A percentile compares a stretch with the other conserved stretches of the same genome.
Conservation (phyloP, 2,113 vertebrate species). For the Turnix velox region DNA sequence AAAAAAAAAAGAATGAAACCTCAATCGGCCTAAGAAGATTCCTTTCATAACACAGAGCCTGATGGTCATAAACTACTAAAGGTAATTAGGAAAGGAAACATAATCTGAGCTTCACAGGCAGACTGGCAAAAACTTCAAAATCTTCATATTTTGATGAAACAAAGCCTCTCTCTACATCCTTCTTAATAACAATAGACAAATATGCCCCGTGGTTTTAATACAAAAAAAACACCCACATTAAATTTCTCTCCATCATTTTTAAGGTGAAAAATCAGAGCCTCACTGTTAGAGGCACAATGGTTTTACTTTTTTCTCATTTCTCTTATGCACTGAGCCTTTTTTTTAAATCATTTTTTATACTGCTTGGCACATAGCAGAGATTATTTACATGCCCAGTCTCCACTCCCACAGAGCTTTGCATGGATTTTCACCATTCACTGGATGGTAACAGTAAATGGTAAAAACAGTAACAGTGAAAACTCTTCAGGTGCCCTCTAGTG, state of each 20-base stretch:
- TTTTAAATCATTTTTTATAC: neutral
- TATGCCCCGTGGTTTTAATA: neutral
- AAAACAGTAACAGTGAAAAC: no score
- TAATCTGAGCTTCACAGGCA: neutral
- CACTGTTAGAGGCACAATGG: neutral
- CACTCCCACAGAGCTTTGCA: neutral
- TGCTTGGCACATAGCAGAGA: neutral
- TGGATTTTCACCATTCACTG: neutral
- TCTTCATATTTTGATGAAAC: neutral
- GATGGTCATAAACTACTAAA: neutral
- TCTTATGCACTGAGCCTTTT: neutral
- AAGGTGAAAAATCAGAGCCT: neutral
- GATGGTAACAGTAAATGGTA: no score
- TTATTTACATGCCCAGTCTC: neutral
- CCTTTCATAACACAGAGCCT: neutral
- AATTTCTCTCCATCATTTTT: neutral
- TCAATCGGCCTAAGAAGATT: neutral
- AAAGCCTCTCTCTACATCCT: neutral
- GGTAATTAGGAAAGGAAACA: neutral
- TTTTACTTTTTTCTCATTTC: neutral
- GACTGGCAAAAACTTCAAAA: neutral
- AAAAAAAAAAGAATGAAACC: neutral
- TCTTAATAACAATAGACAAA: neutral
- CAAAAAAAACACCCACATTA: neutral
- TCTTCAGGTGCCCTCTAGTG: slow-evolving; percentile 38